phyloP scores from a whole-genome alignment of 2,797 vertebrate genomes.

The Cephalopachus bancanus region DNA sequence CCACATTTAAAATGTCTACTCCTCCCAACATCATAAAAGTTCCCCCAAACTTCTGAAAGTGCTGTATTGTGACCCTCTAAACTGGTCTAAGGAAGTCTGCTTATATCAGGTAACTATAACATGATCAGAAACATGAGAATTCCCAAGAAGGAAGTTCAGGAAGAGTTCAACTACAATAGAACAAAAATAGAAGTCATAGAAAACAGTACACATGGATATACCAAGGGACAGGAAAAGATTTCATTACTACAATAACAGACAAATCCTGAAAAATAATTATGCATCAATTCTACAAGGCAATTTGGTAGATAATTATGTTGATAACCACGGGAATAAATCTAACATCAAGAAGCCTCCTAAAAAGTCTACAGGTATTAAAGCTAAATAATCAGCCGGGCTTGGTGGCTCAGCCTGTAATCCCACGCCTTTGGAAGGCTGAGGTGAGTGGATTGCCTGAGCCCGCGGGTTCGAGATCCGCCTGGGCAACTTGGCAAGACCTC shows the following conservation, averaged over 20 bases:
- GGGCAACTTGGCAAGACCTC: no score
- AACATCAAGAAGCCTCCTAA: background rate
- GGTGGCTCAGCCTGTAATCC: no score
- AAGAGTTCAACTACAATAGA: background rate
- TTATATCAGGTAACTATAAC: background rate
- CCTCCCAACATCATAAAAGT: background rate
- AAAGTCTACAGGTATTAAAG: background rate
- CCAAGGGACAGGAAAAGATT: background rate
- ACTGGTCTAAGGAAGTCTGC: background rate
- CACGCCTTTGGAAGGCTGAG: no score
- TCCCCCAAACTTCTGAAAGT: slow-evolving; percentile 14
- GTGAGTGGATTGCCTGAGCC: no score
- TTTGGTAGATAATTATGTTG: slow-evolving; percentile 7
- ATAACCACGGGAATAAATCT: background rate
- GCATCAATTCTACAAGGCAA: background rate
- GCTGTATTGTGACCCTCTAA: background rate
- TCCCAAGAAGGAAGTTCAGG: background rate
- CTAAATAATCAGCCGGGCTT: background rate
- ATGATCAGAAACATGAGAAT: background rate
- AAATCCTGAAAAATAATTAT: background rate
- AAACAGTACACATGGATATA: background rate
- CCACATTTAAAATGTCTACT: background rate
- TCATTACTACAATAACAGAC: background rate
- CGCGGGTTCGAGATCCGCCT: no score
- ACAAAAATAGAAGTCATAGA: slow-evolving; percentile 38